Conservation (phyloP, 2,113 vertebrate genomes). For the Mormyrus lacerda region DNA sequence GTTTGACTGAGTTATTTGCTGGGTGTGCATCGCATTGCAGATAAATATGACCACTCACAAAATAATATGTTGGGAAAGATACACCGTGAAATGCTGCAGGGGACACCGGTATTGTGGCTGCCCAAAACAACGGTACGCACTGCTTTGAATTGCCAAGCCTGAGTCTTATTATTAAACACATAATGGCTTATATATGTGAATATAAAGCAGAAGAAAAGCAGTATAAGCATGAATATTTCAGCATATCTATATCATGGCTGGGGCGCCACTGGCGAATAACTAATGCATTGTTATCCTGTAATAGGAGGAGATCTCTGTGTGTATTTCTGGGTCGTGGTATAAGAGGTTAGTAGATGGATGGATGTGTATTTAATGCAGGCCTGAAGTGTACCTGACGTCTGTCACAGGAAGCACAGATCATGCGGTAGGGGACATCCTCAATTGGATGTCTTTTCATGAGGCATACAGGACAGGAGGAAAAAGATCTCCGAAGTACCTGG, state of each 20-base stretch:
- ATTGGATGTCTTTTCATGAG: neutral
- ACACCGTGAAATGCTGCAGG: neutral
- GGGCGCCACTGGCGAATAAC: neutral
- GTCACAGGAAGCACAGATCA: neutral
- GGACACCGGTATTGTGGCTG: neutral
- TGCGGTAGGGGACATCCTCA: neutral
- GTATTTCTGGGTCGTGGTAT: neutral
- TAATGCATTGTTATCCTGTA: neutral
- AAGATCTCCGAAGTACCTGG: neutral
- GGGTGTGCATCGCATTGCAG: neutral
- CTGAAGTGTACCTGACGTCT: neutral
- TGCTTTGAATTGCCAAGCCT: neutral
- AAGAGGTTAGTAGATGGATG: neutral
- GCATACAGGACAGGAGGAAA: neutral
- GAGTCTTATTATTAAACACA: neutral
- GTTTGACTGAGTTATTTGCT: neutral
- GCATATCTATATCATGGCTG: neutral
- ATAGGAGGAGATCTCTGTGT: neutral
- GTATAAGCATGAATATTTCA: neutral
- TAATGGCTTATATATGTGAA: too few species aligned
- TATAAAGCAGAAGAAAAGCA: neutral
- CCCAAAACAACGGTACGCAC: neutral
- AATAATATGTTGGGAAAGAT: neutral
- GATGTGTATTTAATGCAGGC: neutral
- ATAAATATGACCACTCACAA: neutral